A percentile compares a stretch with the other conserved stretches of the same genome.
Evolutionary conservation across 2,113 vertebrate species (phyloP).

Genomic region (Larimichthys polyactis): DNA sequence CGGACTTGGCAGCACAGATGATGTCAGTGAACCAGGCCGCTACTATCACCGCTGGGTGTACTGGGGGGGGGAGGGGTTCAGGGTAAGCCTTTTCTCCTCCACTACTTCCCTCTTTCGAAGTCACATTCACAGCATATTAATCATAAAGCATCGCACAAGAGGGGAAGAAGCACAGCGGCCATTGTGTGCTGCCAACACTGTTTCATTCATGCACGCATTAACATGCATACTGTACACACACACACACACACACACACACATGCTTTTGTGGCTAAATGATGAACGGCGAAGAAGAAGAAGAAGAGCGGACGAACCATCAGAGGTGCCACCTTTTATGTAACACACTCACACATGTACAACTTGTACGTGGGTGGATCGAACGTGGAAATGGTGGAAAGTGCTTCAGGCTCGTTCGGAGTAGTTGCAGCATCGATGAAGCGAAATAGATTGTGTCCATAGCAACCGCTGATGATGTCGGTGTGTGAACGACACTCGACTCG

Average conservation of each 20-base stretch:
- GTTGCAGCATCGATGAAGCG: slow-evolving; percentile 35
- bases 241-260: background rate
- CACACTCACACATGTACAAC: background rate
- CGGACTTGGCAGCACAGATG: slow-evolving; percentile 49
- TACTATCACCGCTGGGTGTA: slow-evolving; percentile 61
- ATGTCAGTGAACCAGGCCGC: slow-evolving; percentile 72
- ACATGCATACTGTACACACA: background rate
- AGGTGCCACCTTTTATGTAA: slow-evolving; percentile 39
- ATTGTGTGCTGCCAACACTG: background rate
- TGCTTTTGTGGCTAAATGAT: background rate
- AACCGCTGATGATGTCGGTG: background rate
- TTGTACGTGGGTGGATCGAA: slow-evolving; percentile 45
- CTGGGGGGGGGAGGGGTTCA: slow-evolving; percentile 68
- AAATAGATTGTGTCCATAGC: slow-evolving; percentile 20
- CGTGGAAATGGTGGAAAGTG: slow-evolving; percentile 58
- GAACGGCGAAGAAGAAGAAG: background rate
- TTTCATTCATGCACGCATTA: background rate
- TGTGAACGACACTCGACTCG: background rate
- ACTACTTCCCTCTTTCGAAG: slow-evolving; percentile 30
- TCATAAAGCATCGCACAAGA: background rate
- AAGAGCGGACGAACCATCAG: background rate
- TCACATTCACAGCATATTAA: background rate
- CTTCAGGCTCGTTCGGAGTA: slow-evolving; percentile 44
- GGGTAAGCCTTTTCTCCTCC: slow-evolving; percentile 29
- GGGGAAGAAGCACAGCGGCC: background rate